Base-by-base conservation (phyloP, 2,888 invertebrate genomes). In the Lepidocyrtoides sp. region DNA sequence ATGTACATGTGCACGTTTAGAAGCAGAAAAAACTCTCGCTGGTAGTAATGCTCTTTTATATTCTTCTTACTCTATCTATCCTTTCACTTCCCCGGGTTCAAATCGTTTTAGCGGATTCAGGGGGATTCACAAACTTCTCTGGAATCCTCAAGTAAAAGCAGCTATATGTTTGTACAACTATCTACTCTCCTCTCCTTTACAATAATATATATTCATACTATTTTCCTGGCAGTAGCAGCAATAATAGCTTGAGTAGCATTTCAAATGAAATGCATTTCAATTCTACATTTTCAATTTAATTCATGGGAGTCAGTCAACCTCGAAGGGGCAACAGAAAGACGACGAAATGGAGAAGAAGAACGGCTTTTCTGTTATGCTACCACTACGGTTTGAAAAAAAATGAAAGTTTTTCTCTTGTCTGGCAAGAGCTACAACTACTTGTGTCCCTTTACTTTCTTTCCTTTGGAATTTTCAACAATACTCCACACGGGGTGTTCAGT, bases 221-320 rank as follows among this genome's bases (percentile, higher is more conserved):
- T 60, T 81, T 57, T 75, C 29, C 81, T 81, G 60, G 81, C 66
- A 66, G n/a, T n/a, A n/a, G 72, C 32, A 57, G 44, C 36, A 83
- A 84, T 87, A 91, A 85, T 91, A 91, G 91, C 91, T 82, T 36
- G 72, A 87, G 91, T 36, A 91, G 83, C 91, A 91, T 91, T 91
- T 87, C 91, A 91, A 91, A 91, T 91, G 91, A 92, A 92, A 92
- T 92, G 89, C 92, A 92, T 92, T 92, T 92, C 92, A 89, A 91
- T 91, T 89, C 91, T 75, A 91, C 91, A 87, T 91, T 91, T 91
- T 91, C 91, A 91, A 91, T 91, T 91, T 91, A 91, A 91, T 91
- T 91, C 91, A 91, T 91, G 91, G 60, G 91, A 91, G 86, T 91
- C 91, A 91, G 82, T 91, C 91, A 91, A 91, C 91, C 91, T 86